Evolutionary conservation across 2,888 invertebrate species (phyloP), one percentile per base, ranked within the genome.

Genomic region (Synanthedon vespiformis): DNA sequence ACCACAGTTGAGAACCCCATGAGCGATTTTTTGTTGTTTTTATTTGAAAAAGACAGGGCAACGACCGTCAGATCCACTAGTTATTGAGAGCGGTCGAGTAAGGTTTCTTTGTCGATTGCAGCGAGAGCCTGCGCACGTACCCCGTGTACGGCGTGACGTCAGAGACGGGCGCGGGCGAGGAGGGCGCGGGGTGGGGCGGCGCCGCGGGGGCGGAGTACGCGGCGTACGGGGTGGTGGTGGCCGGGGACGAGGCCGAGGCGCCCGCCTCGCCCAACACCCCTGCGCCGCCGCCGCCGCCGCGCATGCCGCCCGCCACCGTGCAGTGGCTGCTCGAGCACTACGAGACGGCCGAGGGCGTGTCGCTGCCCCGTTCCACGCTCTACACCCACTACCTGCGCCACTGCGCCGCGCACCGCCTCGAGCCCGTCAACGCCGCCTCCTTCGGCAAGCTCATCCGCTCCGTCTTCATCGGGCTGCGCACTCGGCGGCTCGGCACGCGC

Each of bases 371-470:
- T 48, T 97, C 97, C 41, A 98, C 98, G 1, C 89, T 99, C 40
- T 99, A 99, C 88, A 94, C 95, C 69, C 99, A 99, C 85, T 99
- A 99, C 81, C 90, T 98, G 67, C 92, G 96, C 18, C 99, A 99
- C 83, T 99, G 99, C 81, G 90, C 91, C 48, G 92, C 95, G 70
- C 93, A 96, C 76, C 97, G 96, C 75, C 89, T 99, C 61, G 99
- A 99, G 77, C 98, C 99, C 0, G 98, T 99, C 58, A 99, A 99
- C 88, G 98, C 99, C 44, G 99, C 99, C 8, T 98, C 98, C 40
- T 99, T 99, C 89, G 99, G 99, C 57, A 99, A 99, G 86, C 90
- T 99, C 48, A 99, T 99, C 71, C 92, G 99, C 56, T 98, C 98
- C 3, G 99, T 99, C 57, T 99, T 99, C 89, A 90, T 98, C 63